phyloP scores from a whole-genome alignment of 2,113 vertebrate genomes.

The Lagopus muta region DNA sequence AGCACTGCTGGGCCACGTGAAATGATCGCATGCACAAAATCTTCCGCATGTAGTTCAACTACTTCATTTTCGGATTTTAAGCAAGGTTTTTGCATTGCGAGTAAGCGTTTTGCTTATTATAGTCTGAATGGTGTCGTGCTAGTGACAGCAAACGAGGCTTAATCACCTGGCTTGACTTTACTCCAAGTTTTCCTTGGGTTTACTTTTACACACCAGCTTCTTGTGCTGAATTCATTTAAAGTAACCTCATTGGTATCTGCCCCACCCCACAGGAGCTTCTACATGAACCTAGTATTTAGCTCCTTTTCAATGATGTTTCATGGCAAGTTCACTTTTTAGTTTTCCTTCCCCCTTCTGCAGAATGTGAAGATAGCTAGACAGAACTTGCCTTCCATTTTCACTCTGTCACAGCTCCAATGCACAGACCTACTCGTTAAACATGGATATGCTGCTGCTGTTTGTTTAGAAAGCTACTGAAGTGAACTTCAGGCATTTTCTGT shows the following conservation, averaged over 20 bases:
- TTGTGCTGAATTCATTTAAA: neutral
- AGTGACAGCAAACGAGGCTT: neutral
- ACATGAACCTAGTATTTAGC: neutral
- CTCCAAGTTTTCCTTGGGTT: neutral
- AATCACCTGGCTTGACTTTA: neutral
- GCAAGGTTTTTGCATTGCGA: too few relatives aligned
- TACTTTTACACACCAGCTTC: neutral
- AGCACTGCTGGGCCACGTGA: neutral
- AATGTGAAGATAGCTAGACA: neutral
- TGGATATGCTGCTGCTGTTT: neutral
- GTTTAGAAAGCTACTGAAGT: neutral
- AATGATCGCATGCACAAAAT: neutral
- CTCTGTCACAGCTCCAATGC: neutral
- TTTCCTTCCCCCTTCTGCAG: neutral
- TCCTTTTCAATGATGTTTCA: neutral
- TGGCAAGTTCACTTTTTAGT: neutral
- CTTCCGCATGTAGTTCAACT: neutral
- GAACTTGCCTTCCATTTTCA: neutral
- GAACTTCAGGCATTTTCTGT: neutral
- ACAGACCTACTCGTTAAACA: neutral
- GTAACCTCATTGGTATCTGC: neutral
- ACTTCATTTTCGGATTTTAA: neutral
- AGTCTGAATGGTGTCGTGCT: neutral
- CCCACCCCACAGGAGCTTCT: neutral
- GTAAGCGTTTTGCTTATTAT: neutral